A percentile compares a stretch with the other conserved stretches of the same genome.
Evolutionary conservation across 2,888 invertebrate species (phyloP).

Genomic region (Sicus ferrugineus): DNA sequence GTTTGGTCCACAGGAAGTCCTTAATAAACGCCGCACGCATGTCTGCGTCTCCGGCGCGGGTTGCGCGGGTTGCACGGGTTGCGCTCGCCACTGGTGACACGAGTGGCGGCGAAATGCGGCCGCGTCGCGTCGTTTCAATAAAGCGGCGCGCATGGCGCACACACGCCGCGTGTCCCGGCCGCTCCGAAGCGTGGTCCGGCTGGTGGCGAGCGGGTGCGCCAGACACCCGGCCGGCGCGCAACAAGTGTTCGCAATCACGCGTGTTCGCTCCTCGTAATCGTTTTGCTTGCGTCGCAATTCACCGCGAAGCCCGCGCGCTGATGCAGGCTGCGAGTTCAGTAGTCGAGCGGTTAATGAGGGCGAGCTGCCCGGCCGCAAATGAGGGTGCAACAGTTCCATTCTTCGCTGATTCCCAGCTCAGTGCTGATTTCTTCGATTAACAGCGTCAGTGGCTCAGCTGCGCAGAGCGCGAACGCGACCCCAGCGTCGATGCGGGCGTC

Average conservation of each 20-base stretch:
- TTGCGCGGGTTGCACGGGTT: neutral
- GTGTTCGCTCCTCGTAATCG: conserved; percentile 11
- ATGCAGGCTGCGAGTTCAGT: too few relatives aligned
- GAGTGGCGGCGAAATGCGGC: conserved; percentile 24
- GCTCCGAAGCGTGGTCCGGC: neutral
- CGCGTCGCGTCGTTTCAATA: conserved; percentile 54
- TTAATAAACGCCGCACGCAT: conserved; percentile 48
- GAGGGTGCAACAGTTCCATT: too few relatives aligned
- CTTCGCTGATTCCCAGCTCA: too few relatives aligned
- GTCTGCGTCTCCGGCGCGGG: too few relatives aligned
- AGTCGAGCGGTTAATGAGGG: too few relatives aligned
- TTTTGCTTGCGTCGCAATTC: conserved; percentile 26
- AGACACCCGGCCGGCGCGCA: neutral
- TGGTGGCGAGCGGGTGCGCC: neutral
- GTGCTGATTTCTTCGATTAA: too few relatives aligned
- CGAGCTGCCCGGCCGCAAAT: too few relatives aligned
- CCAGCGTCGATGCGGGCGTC: neutral
- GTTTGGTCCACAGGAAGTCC: conserved; percentile 52
- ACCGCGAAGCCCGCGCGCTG: conserved; percentile 1
- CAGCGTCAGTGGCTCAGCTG: too few relatives aligned
- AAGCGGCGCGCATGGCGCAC: conserved; percentile 53
- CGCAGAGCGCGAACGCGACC: neutral
- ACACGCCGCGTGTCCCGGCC: conserved; percentile 43
- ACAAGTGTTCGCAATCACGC: conserved; percentile 8
- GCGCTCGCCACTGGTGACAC: neutral